Percentiles rank a stretch among this genome's conserved stretches.
Conservation (phyloP, 2,797 vertebrate genomes). For the Carapus acus region DNA sequence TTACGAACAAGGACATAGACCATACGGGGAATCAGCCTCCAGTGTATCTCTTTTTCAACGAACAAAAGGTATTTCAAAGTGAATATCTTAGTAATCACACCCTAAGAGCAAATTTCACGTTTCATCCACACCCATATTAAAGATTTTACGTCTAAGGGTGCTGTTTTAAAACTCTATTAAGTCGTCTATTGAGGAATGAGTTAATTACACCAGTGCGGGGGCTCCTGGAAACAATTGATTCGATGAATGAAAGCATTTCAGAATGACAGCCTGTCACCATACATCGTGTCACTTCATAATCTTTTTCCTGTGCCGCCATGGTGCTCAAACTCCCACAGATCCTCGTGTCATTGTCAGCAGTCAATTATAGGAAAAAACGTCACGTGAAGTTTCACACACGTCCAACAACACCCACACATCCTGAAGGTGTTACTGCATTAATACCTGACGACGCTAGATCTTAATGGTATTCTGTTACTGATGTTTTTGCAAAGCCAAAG, state of each 20-base stretch:
- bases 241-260: not conserved
- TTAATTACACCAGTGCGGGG: conserved; percentile 4
- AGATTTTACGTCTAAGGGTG: conserved; percentile 8
- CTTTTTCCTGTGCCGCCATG: conserved; percentile 5
- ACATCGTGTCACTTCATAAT: conserved; percentile 9
- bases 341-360: not conserved
- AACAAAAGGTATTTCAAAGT: conserved; percentile 22
- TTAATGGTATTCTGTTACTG: conserved; percentile 12
- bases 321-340: conserved; percentile 7
- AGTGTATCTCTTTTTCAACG: conserved; percentile 12
- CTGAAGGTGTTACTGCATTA: conserved; percentile 17
- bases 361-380: conserved; percentile 8
- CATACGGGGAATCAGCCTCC: conserved; percentile 24
- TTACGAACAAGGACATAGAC: conserved; percentile 22
- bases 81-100: conserved; percentile 15
- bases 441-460: conserved; percentile 9
- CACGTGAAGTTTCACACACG: no score
- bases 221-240: not conserved
- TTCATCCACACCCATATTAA: conserved; percentile 15
- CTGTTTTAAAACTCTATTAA: conserved; percentile 23
- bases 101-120: conserved; percentile 8
- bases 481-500: not conserved
- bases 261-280: conserved; percentile 6
- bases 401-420: no score
- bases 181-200: not conserved